Evolutionary conservation across 1,140 invertebrate species (phyloP).

Genomic region (Doryteuthis pealeii): DNA sequence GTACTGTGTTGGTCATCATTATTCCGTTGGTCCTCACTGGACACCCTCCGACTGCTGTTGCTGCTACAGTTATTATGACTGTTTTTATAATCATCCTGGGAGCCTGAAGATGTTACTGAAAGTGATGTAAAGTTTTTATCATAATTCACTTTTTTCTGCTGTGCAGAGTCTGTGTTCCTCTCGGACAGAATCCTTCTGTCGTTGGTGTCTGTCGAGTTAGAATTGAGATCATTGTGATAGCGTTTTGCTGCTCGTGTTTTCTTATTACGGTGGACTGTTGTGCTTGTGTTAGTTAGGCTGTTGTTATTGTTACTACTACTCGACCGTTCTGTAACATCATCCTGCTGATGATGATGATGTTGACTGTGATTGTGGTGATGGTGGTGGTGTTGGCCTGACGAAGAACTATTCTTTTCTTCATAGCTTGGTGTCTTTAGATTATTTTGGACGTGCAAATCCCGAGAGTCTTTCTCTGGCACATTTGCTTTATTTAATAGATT

Average conservation of each 20-base stretch:
- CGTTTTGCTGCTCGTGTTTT: constrained; percentile 11
- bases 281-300: background rate
- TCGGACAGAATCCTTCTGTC: background rate
- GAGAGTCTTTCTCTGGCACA: no score
- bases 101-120: constrained; percentile 20
- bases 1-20: no score
- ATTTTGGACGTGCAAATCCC: no score
- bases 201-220: background rate
- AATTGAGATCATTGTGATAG: constrained; percentile 16
- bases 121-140: constrained; percentile 29
- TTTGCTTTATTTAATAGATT: no score
- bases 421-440: no score
- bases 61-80: no score
- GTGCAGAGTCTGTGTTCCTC: background rate
- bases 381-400: no score
- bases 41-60: constrained; percentile 12
- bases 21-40: constrained; percentile 15
- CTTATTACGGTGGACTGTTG: background rate
- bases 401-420: no score
- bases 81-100: constrained; percentile 20
- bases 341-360: no score
- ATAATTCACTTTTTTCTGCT: constrained; percentile 20
- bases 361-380: no score
- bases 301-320: no score
- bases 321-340: no score